Evolutionary conservation across 1,140 invertebrate species (phyloP).

Genomic region (Drosophila tropicalis): DNA sequence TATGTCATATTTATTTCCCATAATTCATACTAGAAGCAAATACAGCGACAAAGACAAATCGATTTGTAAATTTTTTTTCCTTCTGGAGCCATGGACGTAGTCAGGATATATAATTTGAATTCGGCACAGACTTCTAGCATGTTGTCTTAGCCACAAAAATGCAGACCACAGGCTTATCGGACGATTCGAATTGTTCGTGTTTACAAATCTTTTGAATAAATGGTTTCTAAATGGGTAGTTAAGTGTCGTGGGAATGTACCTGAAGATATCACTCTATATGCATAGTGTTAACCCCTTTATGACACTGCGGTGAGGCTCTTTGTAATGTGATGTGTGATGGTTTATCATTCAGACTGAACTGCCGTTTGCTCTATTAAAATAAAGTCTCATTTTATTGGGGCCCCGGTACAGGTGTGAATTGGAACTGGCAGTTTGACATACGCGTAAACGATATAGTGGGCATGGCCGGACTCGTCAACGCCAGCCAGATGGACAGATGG

Average conservation of each 20-base stretch:
- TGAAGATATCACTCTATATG: slow-evolving; percentile 30
- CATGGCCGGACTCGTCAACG: slow-evolving; percentile 35
- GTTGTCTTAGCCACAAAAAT: too few relatives aligned
- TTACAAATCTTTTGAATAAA: slow-evolving; percentile 51
- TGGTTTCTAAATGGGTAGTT: slow-evolving; percentile 15
- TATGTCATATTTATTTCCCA: slow-evolving; percentile 16
- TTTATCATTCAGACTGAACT: slow-evolving; percentile 24
- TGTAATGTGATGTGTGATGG: slow-evolving; percentile 26
- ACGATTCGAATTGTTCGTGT: slow-evolving; percentile 54
- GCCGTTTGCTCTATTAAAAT: slow-evolving; percentile 30
- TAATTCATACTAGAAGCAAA: slow-evolving; percentile 8
- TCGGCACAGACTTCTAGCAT: too few relatives aligned
- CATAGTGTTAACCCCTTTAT: slow-evolving; percentile 8
- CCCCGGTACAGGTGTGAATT: slow-evolving; percentile 58
- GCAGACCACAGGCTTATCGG: background rate
- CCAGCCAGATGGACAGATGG: slow-evolving; percentile 36
- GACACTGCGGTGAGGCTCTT: slow-evolving; percentile 24
- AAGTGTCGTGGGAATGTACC: slow-evolving; percentile 57
- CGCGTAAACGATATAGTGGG: slow-evolving; percentile 56
- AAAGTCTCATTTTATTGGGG: slow-evolving; percentile 28
- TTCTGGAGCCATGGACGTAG: background rate
- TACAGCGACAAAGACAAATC: slow-evolving; percentile 5
- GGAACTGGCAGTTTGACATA: slow-evolving; percentile 50
- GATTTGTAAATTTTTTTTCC: background rate
- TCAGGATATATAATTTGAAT: background rate